A percentile compares a stretch with the other conserved stretches of the same genome.
Conservation (phyloP, 2,113 vertebrate species). For the Eudyptes chrysolophus region DNA sequence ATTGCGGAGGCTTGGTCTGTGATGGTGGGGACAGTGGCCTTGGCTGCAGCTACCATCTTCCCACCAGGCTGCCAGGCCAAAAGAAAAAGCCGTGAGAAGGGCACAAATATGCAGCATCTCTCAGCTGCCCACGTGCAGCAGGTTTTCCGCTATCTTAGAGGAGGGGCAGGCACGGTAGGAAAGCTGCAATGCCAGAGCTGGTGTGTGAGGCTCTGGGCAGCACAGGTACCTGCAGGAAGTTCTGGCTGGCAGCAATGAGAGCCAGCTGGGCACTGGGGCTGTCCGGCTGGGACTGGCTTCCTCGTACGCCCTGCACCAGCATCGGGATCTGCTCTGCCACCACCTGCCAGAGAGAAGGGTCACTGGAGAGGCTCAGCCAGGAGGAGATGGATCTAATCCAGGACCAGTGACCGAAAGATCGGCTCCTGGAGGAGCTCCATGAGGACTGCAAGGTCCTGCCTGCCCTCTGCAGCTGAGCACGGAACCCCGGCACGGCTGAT, state of each 20-base stretch:
- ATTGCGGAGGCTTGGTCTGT: conserved; percentile 88
- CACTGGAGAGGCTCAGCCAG: not conserved
- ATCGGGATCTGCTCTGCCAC: conserved; percentile 96
- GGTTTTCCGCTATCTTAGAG: not conserved
- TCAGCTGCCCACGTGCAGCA: not conserved
- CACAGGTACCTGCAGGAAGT: conserved; percentile 88
- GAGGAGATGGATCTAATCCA: not conserved
- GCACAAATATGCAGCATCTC: fast-evolving
- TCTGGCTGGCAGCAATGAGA: conserved; percentile 93
- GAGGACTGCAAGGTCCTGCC: not conserved
- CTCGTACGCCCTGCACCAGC: conserved; percentile 93
- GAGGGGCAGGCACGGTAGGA: fast-evolving
- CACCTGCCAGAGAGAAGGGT: conserved; percentile 71
- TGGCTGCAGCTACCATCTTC: conserved; percentile 95
- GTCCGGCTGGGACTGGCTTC: conserved; percentile 93
- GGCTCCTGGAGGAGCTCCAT: not conserved
- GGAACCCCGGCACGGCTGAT: fast-evolving
- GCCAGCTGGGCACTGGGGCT: conserved; percentile 94
- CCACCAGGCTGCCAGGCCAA: conserved; percentile 83
- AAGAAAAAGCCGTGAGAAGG: not conserved
- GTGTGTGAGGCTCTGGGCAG: not conserved
- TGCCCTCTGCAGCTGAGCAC: fast-evolving
- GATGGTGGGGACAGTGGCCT: conserved; percentile 92
- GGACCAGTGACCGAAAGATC: fast-evolving
- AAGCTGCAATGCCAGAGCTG: not conserved